phyloP scores from a whole-genome alignment of 2,797 vertebrate genomes.

The Microctenopoma lineatum region DNA sequence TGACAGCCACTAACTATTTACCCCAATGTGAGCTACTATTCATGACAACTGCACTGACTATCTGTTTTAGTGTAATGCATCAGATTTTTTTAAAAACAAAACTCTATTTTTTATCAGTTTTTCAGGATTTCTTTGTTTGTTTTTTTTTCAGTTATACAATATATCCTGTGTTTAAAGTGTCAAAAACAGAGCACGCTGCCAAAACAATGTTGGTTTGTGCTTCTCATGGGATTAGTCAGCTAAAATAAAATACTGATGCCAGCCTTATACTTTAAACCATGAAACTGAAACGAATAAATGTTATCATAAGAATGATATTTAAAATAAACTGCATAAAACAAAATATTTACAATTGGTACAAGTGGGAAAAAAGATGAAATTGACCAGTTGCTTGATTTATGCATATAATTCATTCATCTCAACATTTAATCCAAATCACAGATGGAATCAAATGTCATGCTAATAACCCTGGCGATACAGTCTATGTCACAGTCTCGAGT shows the following conservation, averaged over 20 bases:
- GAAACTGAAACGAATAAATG: conserved; percentile 9
- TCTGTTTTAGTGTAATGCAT: no score
- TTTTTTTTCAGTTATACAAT: neutral
- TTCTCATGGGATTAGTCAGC: neutral
- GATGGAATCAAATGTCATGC: neutral
- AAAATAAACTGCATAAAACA: neutral
- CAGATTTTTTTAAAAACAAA: no score
- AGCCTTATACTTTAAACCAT: neutral
- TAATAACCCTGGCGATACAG: neutral
- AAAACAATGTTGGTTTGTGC: neutral
- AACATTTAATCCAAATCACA: neutral
- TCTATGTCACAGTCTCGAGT: neutral
- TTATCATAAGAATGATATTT: neutral
- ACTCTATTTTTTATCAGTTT: no score
- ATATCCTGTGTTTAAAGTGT: no score
- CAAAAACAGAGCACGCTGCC: neutral
- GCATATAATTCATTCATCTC: conserved; percentile 21
- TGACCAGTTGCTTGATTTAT: conserved; percentile 26
- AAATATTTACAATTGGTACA: conserved; percentile 25
- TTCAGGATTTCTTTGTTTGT: neutral
- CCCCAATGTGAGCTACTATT: no score
- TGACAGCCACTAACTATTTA: no score
- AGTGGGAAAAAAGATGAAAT: neutral
- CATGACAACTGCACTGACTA: no score
- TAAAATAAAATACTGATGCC: no score